Conservation (phyloP, 2,113 vertebrate genomes). For the Motacilla alba region DNA sequence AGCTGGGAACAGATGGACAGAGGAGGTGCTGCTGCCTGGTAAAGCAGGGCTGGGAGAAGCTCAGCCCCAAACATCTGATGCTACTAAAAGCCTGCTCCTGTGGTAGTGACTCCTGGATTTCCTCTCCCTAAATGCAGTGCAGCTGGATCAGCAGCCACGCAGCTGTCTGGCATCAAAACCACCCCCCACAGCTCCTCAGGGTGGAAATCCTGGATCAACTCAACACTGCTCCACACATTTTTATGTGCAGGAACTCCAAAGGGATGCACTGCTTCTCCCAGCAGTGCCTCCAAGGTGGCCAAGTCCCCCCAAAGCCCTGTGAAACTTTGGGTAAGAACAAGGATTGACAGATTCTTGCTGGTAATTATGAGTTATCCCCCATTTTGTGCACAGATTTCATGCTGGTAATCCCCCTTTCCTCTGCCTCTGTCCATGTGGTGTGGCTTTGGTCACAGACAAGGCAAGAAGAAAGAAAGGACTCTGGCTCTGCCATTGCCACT, state of each 20-base stretch:
- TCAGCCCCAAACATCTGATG: background rate
- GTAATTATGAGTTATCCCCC: background rate
- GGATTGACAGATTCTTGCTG: background rate
- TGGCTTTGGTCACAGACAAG: background rate
- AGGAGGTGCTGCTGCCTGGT: background rate
- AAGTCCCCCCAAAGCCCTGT: background rate
- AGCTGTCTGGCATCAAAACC: conserved; percentile 49
- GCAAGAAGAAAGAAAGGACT: background rate
- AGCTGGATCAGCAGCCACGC: conserved; percentile 47
- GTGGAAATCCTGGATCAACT: conserved; percentile 41
- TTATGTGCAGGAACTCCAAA: background rate
- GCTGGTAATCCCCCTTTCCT: background rate
- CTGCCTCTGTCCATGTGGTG: background rate
- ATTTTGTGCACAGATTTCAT: background rate
- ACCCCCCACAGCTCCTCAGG: conserved; percentile 5
- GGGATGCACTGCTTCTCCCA: background rate
- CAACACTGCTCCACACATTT: background rate
- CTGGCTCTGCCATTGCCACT: background rate
- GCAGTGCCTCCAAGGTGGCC: background rate
- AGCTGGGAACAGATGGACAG: background rate
- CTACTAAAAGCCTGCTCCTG: background rate
- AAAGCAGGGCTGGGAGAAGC: background rate
- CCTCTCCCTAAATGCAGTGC: conserved; percentile 17
- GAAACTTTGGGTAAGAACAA: background rate
- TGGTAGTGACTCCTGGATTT: conserved; percentile 21